A percentile compares a stretch with the other conserved stretches of the same genome.
phyloP scores from a whole-genome alignment of 2,113 vertebrate genomes.

The Gorsachius goisagi region DNA sequence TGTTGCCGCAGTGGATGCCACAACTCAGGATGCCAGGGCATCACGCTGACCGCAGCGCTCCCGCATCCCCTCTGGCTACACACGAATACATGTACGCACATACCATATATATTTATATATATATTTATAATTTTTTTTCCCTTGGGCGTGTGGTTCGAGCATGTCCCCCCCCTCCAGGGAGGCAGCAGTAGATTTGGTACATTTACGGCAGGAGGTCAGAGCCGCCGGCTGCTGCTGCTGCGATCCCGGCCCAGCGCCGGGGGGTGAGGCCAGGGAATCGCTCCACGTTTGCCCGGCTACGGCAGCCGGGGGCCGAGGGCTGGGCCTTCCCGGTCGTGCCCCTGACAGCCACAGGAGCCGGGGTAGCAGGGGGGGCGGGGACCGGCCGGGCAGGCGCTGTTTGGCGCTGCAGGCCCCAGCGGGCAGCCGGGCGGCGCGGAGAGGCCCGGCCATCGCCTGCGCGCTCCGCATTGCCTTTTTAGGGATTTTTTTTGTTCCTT shows the following conservation, averaged over 20 bases:
- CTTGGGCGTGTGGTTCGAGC: neutral
- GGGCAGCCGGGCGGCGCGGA: neutral
- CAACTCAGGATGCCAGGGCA: neutral
- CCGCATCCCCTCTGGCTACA: neutral
- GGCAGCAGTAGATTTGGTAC: neutral
- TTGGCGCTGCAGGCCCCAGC: too few species aligned
- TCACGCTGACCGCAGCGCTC: fast-evolving
- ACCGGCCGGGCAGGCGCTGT: neutral
- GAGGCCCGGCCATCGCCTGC: neutral
- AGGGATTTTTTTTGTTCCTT: too few species aligned
- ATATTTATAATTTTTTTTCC: too few species aligned
- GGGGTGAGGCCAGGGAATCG: too few species aligned
- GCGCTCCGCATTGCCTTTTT: conserved; percentile 52
- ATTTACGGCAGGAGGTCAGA: neutral
- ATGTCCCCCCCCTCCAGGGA: neutral
- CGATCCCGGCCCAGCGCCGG: neutral
- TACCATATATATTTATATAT: too few species aligned
- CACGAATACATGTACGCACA: fast-evolving
- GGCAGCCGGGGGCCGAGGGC: neutral
- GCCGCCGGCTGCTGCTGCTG: neutral
- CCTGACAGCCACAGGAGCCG: fast-evolving
- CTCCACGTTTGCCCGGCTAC: fast-evolving
- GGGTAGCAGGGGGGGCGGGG: too few species aligned
- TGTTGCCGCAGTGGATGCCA: fast-evolving
- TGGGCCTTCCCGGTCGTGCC: fast-evolving